Evolutionary conservation across 2,888 invertebrate species (phyloP), one percentile per base, ranked within the genome.

Genomic region (Platycnemis pennipes): DNA sequence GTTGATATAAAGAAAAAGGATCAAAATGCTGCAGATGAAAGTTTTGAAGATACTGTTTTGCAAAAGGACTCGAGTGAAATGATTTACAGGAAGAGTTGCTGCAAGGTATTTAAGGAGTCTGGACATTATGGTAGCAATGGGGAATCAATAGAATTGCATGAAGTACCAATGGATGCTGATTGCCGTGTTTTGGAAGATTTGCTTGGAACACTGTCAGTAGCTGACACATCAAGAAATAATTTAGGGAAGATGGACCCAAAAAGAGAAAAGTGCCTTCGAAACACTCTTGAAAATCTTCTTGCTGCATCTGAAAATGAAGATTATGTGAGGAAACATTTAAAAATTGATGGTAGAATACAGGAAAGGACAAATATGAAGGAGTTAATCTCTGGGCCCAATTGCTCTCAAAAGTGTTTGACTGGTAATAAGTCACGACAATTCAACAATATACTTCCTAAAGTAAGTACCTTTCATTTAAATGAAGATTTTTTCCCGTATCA

Each of bases 1-100:
- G 91, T 91, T 44, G 91, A 91, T 69, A 91, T 91, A 44, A 91
- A 69, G 91, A 91, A 69, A 63, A 91, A 91, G n/a, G 63, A 91
- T 63, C 45, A 22, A 5, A 69, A 69, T 19, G 13, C 44, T 56
- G 91, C n/a, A 0, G 44, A 16, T 91, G 49, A 53, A n/a, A 19
- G 53, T 45, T 53, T 31, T 89, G 63, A 91, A 8, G 69, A 91
- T 7, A 19, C 7, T 13, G 19, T 44, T 11, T 69, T n/a, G 37
- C 2, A 11, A 3, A 77, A 37, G 37, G 77, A 11, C 16, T 26
- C 77, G 37, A n/a, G 37, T 37, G 37, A 77, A 37, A 26, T 77
- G 63, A 63, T 63, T 1, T 26, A 63, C 26, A 26, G n/a, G 7
- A 77, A 37, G 37, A 77, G 37, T 77, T 77, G 77, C 16, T 77